Percentiles rank a stretch among this genome's conserved stretches.
These are phyloP conservation scores for Chamaea fasciata DNA, from an alignment of 2,113 vertebrate genomes.

Conservation along the genomic window DNA sequence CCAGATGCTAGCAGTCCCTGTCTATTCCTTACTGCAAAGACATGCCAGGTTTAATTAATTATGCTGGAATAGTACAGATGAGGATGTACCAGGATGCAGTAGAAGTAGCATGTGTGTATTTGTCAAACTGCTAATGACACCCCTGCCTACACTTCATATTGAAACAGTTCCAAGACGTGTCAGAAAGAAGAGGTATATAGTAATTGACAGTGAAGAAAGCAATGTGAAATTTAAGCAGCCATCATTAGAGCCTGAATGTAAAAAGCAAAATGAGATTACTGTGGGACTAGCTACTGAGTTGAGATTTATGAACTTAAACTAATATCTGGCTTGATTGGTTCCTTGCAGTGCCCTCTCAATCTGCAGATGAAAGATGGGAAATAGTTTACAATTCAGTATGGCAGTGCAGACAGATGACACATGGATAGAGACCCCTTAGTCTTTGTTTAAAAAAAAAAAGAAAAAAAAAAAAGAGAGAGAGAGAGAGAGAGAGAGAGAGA, in stretches of 20 bases:
- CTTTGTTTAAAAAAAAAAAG: background rate
- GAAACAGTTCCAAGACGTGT: background rate
- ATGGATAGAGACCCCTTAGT: background rate
- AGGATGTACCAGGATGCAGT: background rate
- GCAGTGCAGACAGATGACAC: background rate
- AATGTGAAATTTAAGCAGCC: conserved; percentile 13
- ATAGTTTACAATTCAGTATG: background rate
- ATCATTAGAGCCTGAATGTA: background rate
- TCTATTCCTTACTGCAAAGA: background rate
- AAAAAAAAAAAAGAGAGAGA: background rate
- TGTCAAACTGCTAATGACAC: conserved; percentile 32
- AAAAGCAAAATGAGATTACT: background rate
- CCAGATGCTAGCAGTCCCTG: background rate
- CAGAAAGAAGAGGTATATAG: conserved; percentile 1
- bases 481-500: too few species aligned
- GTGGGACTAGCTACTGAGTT: conserved; percentile 28
- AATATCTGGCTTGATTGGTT: conserved; percentile 26
- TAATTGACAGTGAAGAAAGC: conserved; percentile 47
- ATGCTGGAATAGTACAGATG: background rate
- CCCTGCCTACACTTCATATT: conserved; percentile 32
- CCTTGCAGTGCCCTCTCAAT: background rate
- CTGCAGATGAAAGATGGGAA: background rate
- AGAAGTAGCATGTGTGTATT: background rate
- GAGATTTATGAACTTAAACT: conserved; percentile 7
- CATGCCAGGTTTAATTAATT: background rate